A percentile compares a stretch with the other conserved stretches of the same genome.
These are phyloP conservation scores for Bradynema listronoti DNA, from an alignment of 1,140 invertebrate genomes.

Conservation along the genomic window DNA sequence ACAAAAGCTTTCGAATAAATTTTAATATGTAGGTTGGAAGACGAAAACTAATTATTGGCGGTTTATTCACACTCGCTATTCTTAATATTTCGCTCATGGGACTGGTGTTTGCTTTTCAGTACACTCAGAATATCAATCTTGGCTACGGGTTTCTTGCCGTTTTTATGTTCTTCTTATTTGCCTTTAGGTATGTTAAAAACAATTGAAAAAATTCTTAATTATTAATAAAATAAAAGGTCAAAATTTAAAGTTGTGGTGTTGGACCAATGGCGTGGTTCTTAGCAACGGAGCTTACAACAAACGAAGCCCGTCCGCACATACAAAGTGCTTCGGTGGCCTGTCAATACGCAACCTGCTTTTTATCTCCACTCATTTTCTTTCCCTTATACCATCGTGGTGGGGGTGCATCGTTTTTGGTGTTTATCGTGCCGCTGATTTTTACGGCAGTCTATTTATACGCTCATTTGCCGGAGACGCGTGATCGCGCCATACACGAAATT, in stretches of 20 bases:
- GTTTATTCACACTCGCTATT: constrained; percentile 15
- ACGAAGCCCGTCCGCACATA: constrained; percentile 12
- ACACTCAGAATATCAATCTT: constrained; percentile 9
- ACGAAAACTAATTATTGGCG: constrained; percentile 22
- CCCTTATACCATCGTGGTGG: constrained; percentile 21
- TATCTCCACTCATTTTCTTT: constrained; percentile 33
- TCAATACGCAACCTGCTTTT: constrained; percentile 33
- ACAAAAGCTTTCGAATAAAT: not conserved
- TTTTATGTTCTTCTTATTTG: constrained; percentile 35
- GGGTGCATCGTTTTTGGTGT: constrained; percentile 23
- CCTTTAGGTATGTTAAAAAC: constrained; percentile 13
- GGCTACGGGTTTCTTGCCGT: constrained; percentile 29
- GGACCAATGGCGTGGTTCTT: constrained; percentile 33
- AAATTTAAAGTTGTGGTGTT: constrained; percentile 24
- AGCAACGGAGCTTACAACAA: constrained; percentile 27
- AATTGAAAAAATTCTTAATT: constrained; percentile 17
- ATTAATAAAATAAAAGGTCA: not conserved
- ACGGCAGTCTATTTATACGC: constrained; percentile 28
- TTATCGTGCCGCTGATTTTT: constrained; percentile 23
- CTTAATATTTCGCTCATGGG: constrained; percentile 25
- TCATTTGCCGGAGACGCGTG: constrained; percentile 27
- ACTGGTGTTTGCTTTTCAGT: constrained; percentile 28
- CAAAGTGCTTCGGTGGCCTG: constrained; percentile 33
- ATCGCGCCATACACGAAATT: constrained; percentile 24
- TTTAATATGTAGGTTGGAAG: constrained; percentile 24